phyloP scores from a whole-genome alignment of 2,113 vertebrate genomes.

The Lagopus muta region DNA sequence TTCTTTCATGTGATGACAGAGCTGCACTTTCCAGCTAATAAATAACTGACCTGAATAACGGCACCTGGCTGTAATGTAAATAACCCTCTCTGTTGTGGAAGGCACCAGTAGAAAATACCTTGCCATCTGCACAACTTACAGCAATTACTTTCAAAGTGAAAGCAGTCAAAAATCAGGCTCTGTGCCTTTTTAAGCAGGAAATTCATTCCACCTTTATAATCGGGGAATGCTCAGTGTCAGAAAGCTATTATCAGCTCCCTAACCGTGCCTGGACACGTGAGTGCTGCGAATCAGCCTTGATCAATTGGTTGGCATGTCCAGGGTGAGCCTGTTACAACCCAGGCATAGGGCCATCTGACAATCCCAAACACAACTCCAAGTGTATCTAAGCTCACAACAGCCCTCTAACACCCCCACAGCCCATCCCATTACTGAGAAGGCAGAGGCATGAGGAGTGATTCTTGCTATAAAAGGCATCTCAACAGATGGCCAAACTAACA shows the following conservation, averaged over 20 bases:
- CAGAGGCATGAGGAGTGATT: not conserved
- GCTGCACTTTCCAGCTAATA: not conserved
- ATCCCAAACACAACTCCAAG: not conserved
- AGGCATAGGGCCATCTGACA: not conserved
- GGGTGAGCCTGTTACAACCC: fast-evolving
- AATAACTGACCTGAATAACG: not conserved
- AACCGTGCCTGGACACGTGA: not conserved
- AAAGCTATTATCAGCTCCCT: not conserved
- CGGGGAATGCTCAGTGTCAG: fast-evolving
- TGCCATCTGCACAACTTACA: not conserved
- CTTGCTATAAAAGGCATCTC: not conserved
- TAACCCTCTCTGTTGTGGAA: not conserved
- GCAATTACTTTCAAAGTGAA: not conserved
- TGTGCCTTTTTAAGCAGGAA: fast-evolving
- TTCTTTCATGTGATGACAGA: not conserved
- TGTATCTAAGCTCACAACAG: not conserved
- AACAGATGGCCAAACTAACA: not conserved
- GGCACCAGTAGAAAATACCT: not conserved
- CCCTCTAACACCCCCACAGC: not conserved
- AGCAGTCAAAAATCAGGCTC: not conserved
- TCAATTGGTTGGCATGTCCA: not conserved
- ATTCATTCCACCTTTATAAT: not conserved
- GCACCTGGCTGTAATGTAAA: not conserved
- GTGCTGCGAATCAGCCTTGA: not conserved
- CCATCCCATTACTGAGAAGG: not conserved